Evolutionary conservation across 2,113 vertebrate species (phyloP), one percentile per base, ranked within the genome.

Genomic region (Barnardius zonarius): DNA sequence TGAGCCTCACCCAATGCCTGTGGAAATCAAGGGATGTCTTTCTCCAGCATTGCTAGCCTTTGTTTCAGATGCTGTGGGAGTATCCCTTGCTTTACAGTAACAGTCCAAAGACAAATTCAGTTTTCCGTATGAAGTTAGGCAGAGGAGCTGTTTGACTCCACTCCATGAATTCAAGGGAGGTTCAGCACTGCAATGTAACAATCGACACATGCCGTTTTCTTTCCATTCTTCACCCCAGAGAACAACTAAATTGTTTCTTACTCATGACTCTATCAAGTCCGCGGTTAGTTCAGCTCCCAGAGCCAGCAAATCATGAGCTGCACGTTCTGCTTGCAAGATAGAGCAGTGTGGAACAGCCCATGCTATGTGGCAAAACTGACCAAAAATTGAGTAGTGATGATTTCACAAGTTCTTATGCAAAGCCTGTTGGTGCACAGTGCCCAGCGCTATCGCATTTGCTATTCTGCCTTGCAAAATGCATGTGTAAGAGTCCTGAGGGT

Each of bases 41-140:
- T 90, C 54, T 92, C 73, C 57, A 88, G 18, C 17, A 13, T 93
- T 46, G 37, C 28, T 75, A 54, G 44, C 44, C n/a, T 83, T 95
- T 95, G 75, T 92, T 91, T 94, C 82, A 82, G 66, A 80, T 69
- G 64, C 64, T 78, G 39, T 85, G 91, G 95, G 96, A 94, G 83
- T 91, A 88, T 90, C 72, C 51, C 22, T 84, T 84, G 62, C 27
- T 61, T 86, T 83, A 77, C 17, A 74, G 49, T 55, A 86, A 86
- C 7, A 63, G 78, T 79, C 74, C 69, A 80, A 90, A 85, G 80
- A 39, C 43, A 84, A 94, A 90, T 77, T 72, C 63, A 64, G 4
- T 90, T 93, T 97, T 92, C 82, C 80, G n/a, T 81, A 43, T 35
- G 39, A 66, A 94, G 49, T 35, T 74, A 86, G 18, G 37, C 89